Base-by-base conservation (phyloP, 2,113 vertebrate species). In the Pteronura brasiliensis region DNA sequence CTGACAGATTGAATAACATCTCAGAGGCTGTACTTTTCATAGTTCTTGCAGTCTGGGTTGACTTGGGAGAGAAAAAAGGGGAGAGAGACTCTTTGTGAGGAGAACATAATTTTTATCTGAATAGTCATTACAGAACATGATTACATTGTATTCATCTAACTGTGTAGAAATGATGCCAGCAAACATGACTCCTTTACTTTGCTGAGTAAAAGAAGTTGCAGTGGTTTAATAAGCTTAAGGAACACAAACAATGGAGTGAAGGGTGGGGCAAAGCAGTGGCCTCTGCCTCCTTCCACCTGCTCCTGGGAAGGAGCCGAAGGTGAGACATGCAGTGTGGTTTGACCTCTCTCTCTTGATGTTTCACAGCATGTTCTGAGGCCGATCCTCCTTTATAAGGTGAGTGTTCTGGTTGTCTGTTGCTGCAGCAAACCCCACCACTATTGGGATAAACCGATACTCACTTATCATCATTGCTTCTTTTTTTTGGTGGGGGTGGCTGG, bases 21-120 rank as follows among this genome's bases (percentile, higher is more conserved):
- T 85, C n/a, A 89, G 82, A 84, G 90, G 61, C 97, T 95, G 87
- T 59, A n/a, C 97, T 96, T 97, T 97, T 95, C 95, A 87, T 57
- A 83, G 72, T 10, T 3, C 25, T 65, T 92, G 63, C 31, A 83
- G 95, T 65, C 94, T 44, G 34, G 69, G 86, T 81, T 94, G 88
- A 88, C 98, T 97, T 92, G 80, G 76, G 87, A 55, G 86, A 34
- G 81, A 82, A 61, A 80, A 63, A 72, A 95, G 94, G 27, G 63
- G 74, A 79, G 88, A 71, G 82, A 72, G 17, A 6, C 39, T 59
- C 87, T 96, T 52, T 74, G 83, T 79, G 90, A 86, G 88, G 77
- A 88, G 88, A 14, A 69, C 80, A 36, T 79, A 8, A 42, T 77
- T 95, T 81, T 90, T n/a, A 42, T 87, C 6, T 25, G 80, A 34